Percentiles rank a stretch among this genome's conserved stretches.
These are phyloP conservation scores for Microctonus aethiopoides DNA, from an alignment of 2,888 invertebrate genomes.

Conservation along the genomic window DNA sequence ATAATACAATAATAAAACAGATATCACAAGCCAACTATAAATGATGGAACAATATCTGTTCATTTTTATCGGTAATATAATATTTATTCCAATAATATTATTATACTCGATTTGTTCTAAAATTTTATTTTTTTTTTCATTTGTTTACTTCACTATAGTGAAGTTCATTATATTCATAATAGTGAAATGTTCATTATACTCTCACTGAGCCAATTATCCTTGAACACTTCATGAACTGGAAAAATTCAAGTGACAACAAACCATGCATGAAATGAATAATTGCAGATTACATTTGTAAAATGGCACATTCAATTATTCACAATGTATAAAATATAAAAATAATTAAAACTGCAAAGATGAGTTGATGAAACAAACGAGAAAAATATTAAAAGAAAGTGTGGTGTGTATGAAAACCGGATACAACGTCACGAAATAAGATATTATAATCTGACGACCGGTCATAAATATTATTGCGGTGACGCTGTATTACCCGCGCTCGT, in stretches of 20 bases:
- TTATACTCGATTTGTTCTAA: too few species aligned
- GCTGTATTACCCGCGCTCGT: slow-evolving; percentile 58
- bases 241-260: slow-evolving; percentile 8
- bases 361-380: not conserved
- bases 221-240: not conserved
- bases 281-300: slow-evolving; percentile 12
- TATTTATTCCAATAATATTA: too few species aligned
- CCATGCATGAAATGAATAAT: slow-evolving; percentile 5
- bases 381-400: slow-evolving; percentile 6
- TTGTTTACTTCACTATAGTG: too few species aligned
- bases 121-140: not conserved
- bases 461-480: slow-evolving; percentile 61
- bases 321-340: slow-evolving; percentile 2
- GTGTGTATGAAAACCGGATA: slow-evolving; percentile 53
- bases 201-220: not conserved
- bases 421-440: slow-evolving; percentile 58
- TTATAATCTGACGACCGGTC: slow-evolving; percentile 59
- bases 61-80: slow-evolving; percentile 3
- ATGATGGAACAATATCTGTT: not conserved
- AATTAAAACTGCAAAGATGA: not conserved
- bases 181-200: not conserved
- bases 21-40: not conserved
- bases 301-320: not conserved
- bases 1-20: slow-evolving; percentile 35
- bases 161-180: too few species aligned